Base-by-base conservation (phyloP, 1,140 invertebrate genomes). In the Gyrodactylus salaris region DNA sequence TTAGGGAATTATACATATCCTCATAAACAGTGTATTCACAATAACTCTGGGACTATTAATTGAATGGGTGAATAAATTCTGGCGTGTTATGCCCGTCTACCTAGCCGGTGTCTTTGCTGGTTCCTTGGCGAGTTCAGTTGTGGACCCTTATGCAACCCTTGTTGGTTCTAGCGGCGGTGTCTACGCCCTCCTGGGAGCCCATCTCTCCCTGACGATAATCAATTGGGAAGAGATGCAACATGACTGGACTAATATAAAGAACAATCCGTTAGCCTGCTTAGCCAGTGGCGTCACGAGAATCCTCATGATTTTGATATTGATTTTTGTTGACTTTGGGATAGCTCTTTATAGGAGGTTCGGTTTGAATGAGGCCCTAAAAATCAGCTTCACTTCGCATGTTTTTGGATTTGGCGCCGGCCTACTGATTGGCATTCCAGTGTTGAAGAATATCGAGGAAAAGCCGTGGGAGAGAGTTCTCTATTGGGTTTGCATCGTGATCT, bases 161-260 rank as follows among this genome's bases (percentile, higher is more conserved):
- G 91, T 90, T 19, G 93, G 93, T 24, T 92, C 93, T 2, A 93
- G 89, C 54, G 92, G 91, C 19, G 93, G 92, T 0, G 91, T 93
- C 0, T 97, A 97, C 80, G 89, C 92, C 1, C 77, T 97, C 1
- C 89, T 97, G 23, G 87, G 91, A 0, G 92, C 91, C 20, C 92
- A 98, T 78, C 84, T 97, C 68, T 89, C 93, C 20, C 92, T 89
- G 23, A 88, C 97, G 54, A 85, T 95, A 75, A 86, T 95, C 85
- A 74, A 74, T 22, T 74, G 73, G 73, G 68, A 74, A 7, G 73
- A 74, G 25, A n/a, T 74, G 54, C 54, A 74, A 27, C 34, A 26
- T 24, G 72, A 73, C 26, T 73, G 72, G 72, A 23, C 26, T n/a
- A 73, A 73, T 25, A n/a, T 68, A 1, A 23, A 25, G 20, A 2